A percentile compares a stretch with the other conserved stretches of the same genome.
These are phyloP conservation scores for Gallirallus australis DNA, from an alignment of 2,797 vertebrate genomes.

Conservation along the genomic window DNA sequence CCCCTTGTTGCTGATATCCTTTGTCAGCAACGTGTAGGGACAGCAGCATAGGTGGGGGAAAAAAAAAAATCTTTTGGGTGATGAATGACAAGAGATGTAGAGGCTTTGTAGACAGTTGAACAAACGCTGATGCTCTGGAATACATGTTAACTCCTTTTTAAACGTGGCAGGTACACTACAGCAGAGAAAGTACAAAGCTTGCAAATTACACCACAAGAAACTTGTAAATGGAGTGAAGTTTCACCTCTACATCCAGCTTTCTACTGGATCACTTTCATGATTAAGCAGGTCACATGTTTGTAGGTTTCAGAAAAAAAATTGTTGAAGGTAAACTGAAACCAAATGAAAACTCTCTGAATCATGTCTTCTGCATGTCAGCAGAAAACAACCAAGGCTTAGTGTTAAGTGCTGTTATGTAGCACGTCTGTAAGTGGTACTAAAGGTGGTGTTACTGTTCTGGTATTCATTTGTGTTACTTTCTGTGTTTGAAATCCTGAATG, in stretches of 20 bases:
- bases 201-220: background rate
- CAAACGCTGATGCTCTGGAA: background rate
- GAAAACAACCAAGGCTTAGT: background rate
- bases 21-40: background rate
- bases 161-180: background rate
- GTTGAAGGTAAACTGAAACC: background rate
- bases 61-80: background rate
- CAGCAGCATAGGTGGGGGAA: background rate
- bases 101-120: background rate
- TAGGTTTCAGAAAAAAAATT: background rate
- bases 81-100: background rate
- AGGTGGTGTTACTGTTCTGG: background rate
- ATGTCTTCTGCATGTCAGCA: background rate
- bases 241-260: background rate
- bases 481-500: background rate
- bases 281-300: background rate
- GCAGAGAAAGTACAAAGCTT: background rate
- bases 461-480: background rate
- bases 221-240: background rate
- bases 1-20: background rate
- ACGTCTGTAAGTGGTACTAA: fast-evolving
- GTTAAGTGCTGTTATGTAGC: background rate
- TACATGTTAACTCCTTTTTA: background rate
- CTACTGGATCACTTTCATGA: background rate
- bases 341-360: background rate